Evolutionary conservation across 2,888 invertebrate genomes (phyloP).

Genomic region (Cataglyphis livida): DNA sequence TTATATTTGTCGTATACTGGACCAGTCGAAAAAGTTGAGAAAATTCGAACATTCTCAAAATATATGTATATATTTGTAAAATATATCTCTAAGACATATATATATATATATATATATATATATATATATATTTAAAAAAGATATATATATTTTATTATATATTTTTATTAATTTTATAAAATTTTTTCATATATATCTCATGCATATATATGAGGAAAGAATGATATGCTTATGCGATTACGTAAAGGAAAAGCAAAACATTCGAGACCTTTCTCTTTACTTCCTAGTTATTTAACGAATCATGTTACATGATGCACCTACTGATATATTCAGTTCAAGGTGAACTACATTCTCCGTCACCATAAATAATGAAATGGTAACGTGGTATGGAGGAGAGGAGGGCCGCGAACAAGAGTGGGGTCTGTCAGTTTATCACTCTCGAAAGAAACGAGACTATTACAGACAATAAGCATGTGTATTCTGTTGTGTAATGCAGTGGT

Average conservation of each 20-base stretch:
- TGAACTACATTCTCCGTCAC: slow-evolving; percentile 75
- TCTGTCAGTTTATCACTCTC: slow-evolving; percentile 55
- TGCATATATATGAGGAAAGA: not conserved
- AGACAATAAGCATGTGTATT: slow-evolving; percentile 69
- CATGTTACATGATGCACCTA: slow-evolving; percentile 53
- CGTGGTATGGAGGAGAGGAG: slow-evolving; percentile 39
- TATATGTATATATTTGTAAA: no score
- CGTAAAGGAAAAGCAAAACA: not conserved
- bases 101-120: no score
- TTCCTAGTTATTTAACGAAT: slow-evolving; percentile 67
- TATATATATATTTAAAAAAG: no score
- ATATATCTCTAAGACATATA: no score
- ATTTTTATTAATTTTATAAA: not conserved
- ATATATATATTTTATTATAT: not conserved
- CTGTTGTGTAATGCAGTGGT: slow-evolving; percentile 71
- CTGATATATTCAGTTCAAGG: slow-evolving; percentile 76
- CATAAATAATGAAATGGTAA: slow-evolving; percentile 73
- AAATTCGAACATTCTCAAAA: not conserved
- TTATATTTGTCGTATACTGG: not conserved
- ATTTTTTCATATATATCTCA: not conserved
- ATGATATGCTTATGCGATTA: not conserved
- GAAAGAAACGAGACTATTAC: slow-evolving; percentile 60
- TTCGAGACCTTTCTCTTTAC: slow-evolving; percentile 29
- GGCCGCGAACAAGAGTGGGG: slow-evolving; percentile 38
- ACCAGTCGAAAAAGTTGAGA: not conserved